Evolutionary conservation across 2,797 vertebrate genomes (phyloP).

Genomic region (Dipus sagitta): DNA sequence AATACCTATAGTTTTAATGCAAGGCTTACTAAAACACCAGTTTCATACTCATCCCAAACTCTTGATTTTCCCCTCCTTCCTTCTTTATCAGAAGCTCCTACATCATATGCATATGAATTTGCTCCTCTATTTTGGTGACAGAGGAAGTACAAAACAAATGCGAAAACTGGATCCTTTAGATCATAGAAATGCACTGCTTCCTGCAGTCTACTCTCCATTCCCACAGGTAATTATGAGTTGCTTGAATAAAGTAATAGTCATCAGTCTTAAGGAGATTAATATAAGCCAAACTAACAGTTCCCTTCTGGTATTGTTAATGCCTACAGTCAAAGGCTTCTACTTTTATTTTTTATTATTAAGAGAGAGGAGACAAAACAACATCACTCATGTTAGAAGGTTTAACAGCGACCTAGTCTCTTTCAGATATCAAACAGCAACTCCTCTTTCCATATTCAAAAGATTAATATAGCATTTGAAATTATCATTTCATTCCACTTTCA

Average conservation of each 20-base stretch:
- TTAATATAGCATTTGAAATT: slow-evolving; percentile 72
- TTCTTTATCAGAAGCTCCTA: slow-evolving; percentile 17
- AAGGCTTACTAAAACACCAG: background rate
- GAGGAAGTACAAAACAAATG: slow-evolving; percentile 54
- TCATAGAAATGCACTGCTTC: slow-evolving; percentile 60
- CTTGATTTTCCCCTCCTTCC: background rate
- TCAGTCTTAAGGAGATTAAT: slow-evolving; percentile 53
- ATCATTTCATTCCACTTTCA: slow-evolving; percentile 68
- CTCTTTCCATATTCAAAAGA: slow-evolving; percentile 60
- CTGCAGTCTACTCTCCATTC: slow-evolving; percentile 48
- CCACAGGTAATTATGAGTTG: slow-evolving; percentile 42
- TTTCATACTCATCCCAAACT: slow-evolving; percentile 16
- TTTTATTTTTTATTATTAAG: slow-evolving; percentile 37
- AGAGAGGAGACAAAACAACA: slow-evolving; percentile 64
- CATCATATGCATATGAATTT: background rate
- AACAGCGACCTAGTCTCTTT: slow-evolving; percentile 51
- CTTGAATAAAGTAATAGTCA: slow-evolving; percentile 48
- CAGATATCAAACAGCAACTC: slow-evolving; percentile 54
- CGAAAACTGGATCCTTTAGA: slow-evolving; percentile 25
- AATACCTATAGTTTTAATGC: slow-evolving; percentile 19
- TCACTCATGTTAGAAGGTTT: slow-evolving; percentile 49
- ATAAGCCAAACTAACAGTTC: slow-evolving; percentile 60
- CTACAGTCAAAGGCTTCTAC: slow-evolving; percentile 30
- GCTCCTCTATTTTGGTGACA: background rate
- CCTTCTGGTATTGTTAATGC: slow-evolving; percentile 44